Base-by-base conservation (phyloP, 2,113 vertebrate genomes). In the Centropus unirufus region DNA sequence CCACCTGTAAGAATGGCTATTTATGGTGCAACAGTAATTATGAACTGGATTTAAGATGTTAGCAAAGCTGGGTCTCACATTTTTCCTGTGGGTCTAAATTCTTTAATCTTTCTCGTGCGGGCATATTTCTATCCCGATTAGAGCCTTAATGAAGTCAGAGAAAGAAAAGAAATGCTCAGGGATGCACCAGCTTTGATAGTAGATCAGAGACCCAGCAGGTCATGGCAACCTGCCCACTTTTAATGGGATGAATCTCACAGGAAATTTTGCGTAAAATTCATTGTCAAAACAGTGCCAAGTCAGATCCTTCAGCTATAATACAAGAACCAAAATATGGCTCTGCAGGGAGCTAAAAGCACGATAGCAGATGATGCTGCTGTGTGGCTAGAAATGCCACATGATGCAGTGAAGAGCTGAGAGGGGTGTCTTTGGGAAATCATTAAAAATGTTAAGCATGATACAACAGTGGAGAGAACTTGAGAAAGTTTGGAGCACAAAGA, bases 191-290 rank as follows among this genome's bases (percentile, higher is more conserved):
- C 59, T 94, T 74, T 74, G 47, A 81, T n/a, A 86, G 89, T 4
- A 88, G 90, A 92, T 90, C 75, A 86, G 85, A 68, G 76, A 88
- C 92, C 61, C 90, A 96, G 88, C 86, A 92, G 88, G 90, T 67
- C 90, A 58, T 96, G 95, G 93, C 95, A 96, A 78, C 55, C n/a
- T 96, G 90, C 94, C 95, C 76, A 68, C 76, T 89, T 95, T 91
- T 93, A 95, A 96, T 96, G 93, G 83, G 80, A 90, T 94, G 68
- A 96, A 95, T 96, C 91, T 96, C 92, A 78, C 57, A 90, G 87
- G 85, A 96, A 95, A 95, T 95, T 96, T 92, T 95, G 94, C 12
- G 19, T 95, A 90, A 96, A 96, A 96, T 94, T 92, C 94, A 61
- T 83, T 90, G 93, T 94, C 86, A 96, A 89, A 92, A 83, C 52